A percentile compares a stretch with the other conserved stretches of the same genome.
Conservation (phyloP, 2,113 vertebrate genomes). For the Tenebrosternarchus preto region DNA sequence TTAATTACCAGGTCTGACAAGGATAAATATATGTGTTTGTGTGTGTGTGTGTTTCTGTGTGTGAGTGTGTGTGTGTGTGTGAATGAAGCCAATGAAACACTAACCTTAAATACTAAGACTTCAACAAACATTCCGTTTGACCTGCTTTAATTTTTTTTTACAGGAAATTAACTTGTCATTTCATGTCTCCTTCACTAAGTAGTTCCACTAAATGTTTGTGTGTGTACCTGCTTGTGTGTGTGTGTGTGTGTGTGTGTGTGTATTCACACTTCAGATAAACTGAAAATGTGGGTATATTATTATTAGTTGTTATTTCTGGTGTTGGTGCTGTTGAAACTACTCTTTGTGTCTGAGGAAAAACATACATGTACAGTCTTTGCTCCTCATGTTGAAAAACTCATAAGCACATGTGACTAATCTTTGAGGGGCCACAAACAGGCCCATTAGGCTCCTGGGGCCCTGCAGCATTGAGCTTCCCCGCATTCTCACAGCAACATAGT, state of each 20-base stretch:
- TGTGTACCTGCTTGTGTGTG: slow-evolving; percentile 4
- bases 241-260: neutral
- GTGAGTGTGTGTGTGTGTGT: too few relatives aligned
- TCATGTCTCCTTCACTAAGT: too few relatives aligned
- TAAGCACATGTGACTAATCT: slow-evolving; percentile 53
- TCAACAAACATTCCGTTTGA: too few relatives aligned
- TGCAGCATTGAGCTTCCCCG: slow-evolving; percentile 51
- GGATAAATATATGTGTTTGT: too few relatives aligned
- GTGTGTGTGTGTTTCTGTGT: too few relatives aligned
- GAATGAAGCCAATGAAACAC: too few relatives aligned
- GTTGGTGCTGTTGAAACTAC: too few relatives aligned
- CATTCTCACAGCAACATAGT: slow-evolving; percentile 37
- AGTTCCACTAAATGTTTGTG: neutral
- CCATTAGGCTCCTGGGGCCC: slow-evolving; percentile 37
- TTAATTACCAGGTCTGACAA: too few relatives aligned
- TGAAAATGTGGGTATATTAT: neutral
- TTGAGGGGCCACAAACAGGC: slow-evolving; percentile 15
- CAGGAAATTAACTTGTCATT: too few relatives aligned
- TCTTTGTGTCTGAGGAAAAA: neutral
- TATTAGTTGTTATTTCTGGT: neutral
- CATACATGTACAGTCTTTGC: neutral
- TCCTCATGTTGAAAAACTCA: neutral
- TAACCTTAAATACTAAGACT: too few relatives aligned
- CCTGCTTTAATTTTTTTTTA: too few relatives aligned
- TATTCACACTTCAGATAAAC: too few relatives aligned